phyloP scores from a whole-genome alignment of 2,888 invertebrate genomes.

The Macaria liturata region DNA sequence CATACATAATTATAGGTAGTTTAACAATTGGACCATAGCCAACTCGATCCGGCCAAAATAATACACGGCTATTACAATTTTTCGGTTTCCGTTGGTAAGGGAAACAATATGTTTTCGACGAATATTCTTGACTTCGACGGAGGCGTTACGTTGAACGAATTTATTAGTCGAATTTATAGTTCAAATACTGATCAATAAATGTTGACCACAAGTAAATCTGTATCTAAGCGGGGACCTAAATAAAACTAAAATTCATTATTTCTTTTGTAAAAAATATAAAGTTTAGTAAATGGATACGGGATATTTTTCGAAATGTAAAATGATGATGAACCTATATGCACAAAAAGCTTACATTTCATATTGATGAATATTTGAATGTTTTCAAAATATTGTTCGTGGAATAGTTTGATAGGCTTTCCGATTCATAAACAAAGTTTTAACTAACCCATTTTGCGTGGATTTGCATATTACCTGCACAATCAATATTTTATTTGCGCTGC shows the following conservation, averaged over 20 bases:
- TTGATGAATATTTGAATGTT: no score
- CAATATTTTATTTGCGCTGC: slow-evolving; percentile 2
- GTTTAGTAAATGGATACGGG: no score
- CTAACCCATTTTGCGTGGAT: background rate
- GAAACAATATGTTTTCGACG: slow-evolving; percentile 63
- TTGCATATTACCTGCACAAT: slow-evolving; percentile 3
- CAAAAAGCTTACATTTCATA: no score
- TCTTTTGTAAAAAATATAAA: no score
- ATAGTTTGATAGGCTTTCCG: background rate
- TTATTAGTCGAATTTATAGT: slow-evolving; percentile 51
- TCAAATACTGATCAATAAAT: slow-evolving; percentile 36
- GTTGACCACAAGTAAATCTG: slow-evolving; percentile 8
- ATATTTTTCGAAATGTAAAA: background rate
- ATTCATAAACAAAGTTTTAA: slow-evolving; percentile 1
- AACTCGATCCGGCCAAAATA: slow-evolving; percentile 68
- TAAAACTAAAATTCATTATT: background rate
- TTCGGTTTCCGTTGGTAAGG: slow-evolving; percentile 65
- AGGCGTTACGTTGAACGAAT: slow-evolving; percentile 50
- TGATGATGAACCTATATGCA: no score
- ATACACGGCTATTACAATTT: slow-evolving; percentile 69
- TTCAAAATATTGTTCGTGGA: background rate
- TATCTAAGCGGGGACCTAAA: slow-evolving; percentile 3
- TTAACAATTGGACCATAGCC: slow-evolving; percentile 75
- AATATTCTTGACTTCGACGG: slow-evolving; percentile 51
- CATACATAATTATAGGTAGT: slow-evolving; percentile 82